Evolutionary conservation across 2,113 vertebrate species (phyloP).

Genomic region (Xenopus borealis): DNA sequence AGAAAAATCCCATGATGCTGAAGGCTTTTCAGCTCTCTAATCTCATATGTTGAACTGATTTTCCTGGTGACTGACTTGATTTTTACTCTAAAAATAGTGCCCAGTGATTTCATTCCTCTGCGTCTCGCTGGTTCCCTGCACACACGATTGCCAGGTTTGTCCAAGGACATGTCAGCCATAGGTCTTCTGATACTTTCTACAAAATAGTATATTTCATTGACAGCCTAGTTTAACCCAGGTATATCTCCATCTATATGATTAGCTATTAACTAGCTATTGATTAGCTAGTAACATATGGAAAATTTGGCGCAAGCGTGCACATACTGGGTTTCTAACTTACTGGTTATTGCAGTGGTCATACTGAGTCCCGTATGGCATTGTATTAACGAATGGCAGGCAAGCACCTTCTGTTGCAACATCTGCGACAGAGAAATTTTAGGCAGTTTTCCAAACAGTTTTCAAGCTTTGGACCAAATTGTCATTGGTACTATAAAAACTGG

Average conservation of each 20-base stretch:
- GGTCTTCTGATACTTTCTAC: not conserved
- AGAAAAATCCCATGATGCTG: too few species aligned
- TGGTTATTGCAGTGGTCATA: constrained; percentile 98
- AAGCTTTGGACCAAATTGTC: constrained; percentile 78
- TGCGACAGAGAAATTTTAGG: constrained; percentile 96
- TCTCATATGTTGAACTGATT: not conserved
- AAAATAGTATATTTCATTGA: constrained; percentile 78
- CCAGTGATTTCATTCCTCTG: not conserved
- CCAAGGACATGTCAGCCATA: not conserved
- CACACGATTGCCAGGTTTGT: not conserved
- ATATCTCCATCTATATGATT: constrained; percentile 94
- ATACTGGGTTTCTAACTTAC: constrained; percentile 95
- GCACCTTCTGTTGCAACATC: constrained; percentile 99
- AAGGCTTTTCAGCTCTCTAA: not conserved
- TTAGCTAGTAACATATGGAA: constrained; percentile 92
- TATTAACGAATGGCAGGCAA: constrained; percentile 98
- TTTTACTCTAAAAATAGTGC: not conserved
- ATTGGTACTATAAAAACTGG: constrained; percentile 78
- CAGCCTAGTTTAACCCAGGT: constrained; percentile 86
- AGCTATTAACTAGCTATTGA: too few species aligned
- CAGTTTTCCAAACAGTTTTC: constrained; percentile 89
- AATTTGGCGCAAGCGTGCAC: constrained; percentile 77
- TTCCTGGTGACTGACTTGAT: not conserved
- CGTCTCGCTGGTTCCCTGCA: not conserved
- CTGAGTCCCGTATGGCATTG: constrained; percentile 96